Evolutionary conservation across 1,140 invertebrate species (phyloP), one percentile per base, ranked within the genome.

Genomic region (Macrosteles quadrilineatus): DNA sequence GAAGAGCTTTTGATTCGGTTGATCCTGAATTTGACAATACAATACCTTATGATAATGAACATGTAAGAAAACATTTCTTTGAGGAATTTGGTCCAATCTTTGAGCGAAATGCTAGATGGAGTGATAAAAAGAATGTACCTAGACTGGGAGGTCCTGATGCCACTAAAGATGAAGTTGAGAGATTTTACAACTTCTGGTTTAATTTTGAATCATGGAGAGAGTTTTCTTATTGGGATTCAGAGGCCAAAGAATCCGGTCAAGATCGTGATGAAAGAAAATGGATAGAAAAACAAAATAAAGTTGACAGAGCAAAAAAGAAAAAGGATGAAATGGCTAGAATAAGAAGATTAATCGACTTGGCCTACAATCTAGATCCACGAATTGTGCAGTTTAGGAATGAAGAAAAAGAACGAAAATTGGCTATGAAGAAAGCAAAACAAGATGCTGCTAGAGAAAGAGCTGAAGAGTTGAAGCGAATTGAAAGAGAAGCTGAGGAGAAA

Each of bases 151-250:
- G 90, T 78, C 83, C 88, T 11, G 82, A 90, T 67, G 88, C 87
- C 53, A 80, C 86, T 0, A 82, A 91, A 55, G 85, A 89, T 69
- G 85, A 91, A 76, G 93, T 96, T 0, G 93, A 97, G 77, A 85
- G 85, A 43, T 95, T 95, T 82, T 95, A 95, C 79, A 87, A 88
- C 43, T 95, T 95, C 81, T 98, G 96, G 96, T 98, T 98, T 80
- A 89, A 96, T 73, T 99, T 98, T 83, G 95, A 98, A 74, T 99
- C 97, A 0, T 99, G 98, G 98, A 85, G 98, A 73, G 98, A 99
- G 77, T 99, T 93, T 84, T 99, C 97, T n/a, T 99, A 99, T 80
- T 81, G 98, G 68, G 98, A 99, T 81, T 96, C 98, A 82, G 98
- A 99, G 80, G 97, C 98, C 75, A 99, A 98, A 80, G 96, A 98